A percentile compares a stretch with the other conserved stretches of the same genome.
phyloP scores from a whole-genome alignment of 2,797 vertebrate species.

The Lithobates pipiens region DNA sequence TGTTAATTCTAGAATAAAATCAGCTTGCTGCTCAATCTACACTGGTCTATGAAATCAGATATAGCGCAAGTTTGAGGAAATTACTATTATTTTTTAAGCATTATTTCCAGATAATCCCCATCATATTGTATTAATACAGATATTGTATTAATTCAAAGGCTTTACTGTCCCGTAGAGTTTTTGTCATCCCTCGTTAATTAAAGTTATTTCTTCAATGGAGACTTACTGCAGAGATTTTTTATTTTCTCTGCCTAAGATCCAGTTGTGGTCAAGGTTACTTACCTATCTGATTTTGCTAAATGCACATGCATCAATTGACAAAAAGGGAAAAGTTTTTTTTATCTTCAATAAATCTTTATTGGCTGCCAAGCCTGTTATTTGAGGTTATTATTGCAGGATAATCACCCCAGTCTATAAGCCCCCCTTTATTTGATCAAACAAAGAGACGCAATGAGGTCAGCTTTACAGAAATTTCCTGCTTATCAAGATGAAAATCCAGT shows the following conservation, averaged over 20 bases:
- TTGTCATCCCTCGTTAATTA: constrained; percentile 64
- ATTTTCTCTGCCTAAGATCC: constrained; percentile 66
- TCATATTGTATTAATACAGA: constrained; percentile 59
- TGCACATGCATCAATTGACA: constrained; percentile 71
- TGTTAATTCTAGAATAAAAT: constrained; percentile 32
- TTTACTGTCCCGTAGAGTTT: constrained; percentile 63
- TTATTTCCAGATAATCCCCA: constrained; percentile 61
- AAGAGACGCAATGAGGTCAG: constrained; percentile 71
- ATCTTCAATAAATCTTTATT: constrained; percentile 70
- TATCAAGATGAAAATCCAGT: constrained; percentile 43
- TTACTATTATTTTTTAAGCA: constrained; percentile 62
- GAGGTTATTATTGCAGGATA: constrained; percentile 75
- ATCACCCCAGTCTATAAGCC: constrained; percentile 72
- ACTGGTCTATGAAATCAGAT: constrained; percentile 52
- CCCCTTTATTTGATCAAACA: constrained; percentile 70
- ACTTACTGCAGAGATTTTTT: constrained; percentile 65
- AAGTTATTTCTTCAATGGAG: constrained; percentile 59
- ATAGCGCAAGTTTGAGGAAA: constrained; percentile 23
- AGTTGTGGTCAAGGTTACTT: constrained; percentile 65
- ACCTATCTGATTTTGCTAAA: constrained; percentile 67
- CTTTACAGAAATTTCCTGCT: constrained; percentile 65
- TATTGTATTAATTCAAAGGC: constrained; percentile 59
- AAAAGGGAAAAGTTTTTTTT: constrained; percentile 72
- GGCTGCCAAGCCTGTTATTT: constrained; percentile 72
- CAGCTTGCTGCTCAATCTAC: constrained; percentile 34